These are phyloP conservation scores for Ashinkailepas kermadecensis DNA, from an alignment of 2,888 invertebrate species.

Conservation along the genomic window DNA sequence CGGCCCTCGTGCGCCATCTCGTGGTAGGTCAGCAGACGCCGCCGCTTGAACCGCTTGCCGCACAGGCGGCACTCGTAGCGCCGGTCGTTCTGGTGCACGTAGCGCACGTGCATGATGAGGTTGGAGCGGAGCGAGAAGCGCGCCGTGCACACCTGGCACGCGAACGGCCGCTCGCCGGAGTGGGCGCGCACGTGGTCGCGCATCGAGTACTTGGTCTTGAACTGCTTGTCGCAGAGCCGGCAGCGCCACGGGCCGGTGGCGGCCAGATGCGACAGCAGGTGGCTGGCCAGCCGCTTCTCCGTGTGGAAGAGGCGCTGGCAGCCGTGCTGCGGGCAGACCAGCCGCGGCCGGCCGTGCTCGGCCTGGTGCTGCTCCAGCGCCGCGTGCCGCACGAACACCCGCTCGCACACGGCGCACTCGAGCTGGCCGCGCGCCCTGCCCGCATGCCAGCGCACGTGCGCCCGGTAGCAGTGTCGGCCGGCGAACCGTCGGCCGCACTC, in stretches of 20 bases:
- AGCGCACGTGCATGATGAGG: constrained; percentile 67
- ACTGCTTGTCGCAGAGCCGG: constrained; percentile 31
- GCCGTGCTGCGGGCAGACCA: constrained; percentile 77
- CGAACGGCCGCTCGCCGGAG: constrained; percentile 50
- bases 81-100: constrained; percentile 64
- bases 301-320: constrained; percentile 89
- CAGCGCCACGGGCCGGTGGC: constrained; percentile 78
- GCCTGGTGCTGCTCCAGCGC: constrained; percentile 30
- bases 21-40: constrained; percentile 33
- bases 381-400: constrained; percentile 25
- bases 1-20: constrained; percentile 43
- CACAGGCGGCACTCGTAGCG: constrained; percentile 39
- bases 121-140: constrained; percentile 75
- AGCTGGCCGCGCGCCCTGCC: constrained; percentile 82
- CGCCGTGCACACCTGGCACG: constrained; percentile 68
- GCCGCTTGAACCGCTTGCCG: constrained; percentile 33
- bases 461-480: constrained; percentile 87
- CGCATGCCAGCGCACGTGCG: constrained; percentile 85
- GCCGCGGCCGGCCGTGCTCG: constrained; percentile 31
- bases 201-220: constrained; percentile 58
- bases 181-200: constrained; percentile 73
- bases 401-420: constrained; percentile 32
- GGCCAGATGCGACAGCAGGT: constrained; percentile 57
- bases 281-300: constrained; percentile 60
- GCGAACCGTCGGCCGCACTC: constrained; percentile 56